phyloP scores from a whole-genome alignment of 2,113 vertebrate species.

The Psilopogon haemacephalus region DNA sequence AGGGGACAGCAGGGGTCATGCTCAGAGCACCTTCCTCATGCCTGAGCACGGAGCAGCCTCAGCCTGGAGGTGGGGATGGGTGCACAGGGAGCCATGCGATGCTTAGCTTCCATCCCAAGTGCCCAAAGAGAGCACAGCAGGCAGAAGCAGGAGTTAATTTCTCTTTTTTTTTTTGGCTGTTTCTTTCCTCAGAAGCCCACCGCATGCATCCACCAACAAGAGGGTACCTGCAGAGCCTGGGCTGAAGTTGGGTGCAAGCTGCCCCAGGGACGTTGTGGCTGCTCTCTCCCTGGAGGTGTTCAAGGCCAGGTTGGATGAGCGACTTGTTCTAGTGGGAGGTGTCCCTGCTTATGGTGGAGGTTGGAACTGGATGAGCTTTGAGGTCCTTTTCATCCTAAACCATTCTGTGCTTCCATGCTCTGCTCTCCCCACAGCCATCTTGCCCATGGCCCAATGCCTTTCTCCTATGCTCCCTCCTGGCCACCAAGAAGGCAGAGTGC shows the following conservation, averaged over 20 bases:
- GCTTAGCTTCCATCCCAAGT: accelerated
- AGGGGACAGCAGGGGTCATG: accelerated
- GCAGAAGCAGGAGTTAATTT: background rate
- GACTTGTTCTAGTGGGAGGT: too few species aligned
- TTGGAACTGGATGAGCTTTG: too few species aligned
- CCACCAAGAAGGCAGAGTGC: accelerated
- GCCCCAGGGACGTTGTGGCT: too few species aligned
- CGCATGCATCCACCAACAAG: accelerated
- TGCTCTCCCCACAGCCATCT: accelerated
- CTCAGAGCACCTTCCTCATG: background rate
- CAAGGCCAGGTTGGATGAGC: too few species aligned
- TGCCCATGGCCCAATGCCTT: too few species aligned
- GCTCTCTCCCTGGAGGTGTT: too few species aligned
- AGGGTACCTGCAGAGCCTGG: background rate
- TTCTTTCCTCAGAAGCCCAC: background rate
- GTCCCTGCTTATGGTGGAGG: too few species aligned
- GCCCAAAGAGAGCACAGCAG: background rate
- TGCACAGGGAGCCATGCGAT: accelerated
- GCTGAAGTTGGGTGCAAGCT: accelerated
- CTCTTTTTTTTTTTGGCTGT: accelerated
- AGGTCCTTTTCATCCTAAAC: too few species aligned
- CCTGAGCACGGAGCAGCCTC: too few species aligned
- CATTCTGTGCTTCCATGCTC: too few species aligned
- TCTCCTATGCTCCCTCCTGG: accelerated
- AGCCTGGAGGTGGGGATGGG: background rate